phyloP scores from a whole-genome alignment of 2,888 invertebrate species.

The Nebria brevicollis region DNA sequence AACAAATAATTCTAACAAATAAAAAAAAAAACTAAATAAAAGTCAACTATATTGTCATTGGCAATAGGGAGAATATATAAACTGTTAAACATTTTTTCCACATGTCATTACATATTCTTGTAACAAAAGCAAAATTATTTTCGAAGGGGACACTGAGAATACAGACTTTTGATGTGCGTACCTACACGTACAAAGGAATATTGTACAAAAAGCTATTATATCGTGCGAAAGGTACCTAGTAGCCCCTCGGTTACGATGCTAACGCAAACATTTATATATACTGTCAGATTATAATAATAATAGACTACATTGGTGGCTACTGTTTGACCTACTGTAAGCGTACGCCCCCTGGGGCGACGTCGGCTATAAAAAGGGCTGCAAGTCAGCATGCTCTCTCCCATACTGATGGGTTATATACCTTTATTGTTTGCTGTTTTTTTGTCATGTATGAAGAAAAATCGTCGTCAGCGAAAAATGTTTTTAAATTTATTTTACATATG shows the following conservation, averaged over 20 bases:
- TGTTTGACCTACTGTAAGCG: constrained; percentile 1
- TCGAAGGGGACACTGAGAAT: neutral
- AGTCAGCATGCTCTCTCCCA: neutral
- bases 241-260: neutral
- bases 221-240: neutral
- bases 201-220: neutral
- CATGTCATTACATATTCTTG: neutral
- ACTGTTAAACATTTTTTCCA: neutral
- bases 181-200: neutral
- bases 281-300: constrained; percentile 1
- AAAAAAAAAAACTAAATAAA: neutral
- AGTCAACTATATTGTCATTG: neutral
- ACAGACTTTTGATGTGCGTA: neutral
- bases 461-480: no score
- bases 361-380: neutral
- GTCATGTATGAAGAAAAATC: no score
- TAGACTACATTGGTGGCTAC: neutral
- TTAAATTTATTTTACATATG: neutral
- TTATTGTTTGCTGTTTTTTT: neutral
- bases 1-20: neutral
- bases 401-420: neutral
- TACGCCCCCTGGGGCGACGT: neutral
- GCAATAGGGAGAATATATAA: neutral
- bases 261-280: constrained; percentile 1
- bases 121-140: neutral